Base-by-base conservation (phyloP, 1,140 invertebrate genomes). In the Dinoponera quadriceps region DNA sequence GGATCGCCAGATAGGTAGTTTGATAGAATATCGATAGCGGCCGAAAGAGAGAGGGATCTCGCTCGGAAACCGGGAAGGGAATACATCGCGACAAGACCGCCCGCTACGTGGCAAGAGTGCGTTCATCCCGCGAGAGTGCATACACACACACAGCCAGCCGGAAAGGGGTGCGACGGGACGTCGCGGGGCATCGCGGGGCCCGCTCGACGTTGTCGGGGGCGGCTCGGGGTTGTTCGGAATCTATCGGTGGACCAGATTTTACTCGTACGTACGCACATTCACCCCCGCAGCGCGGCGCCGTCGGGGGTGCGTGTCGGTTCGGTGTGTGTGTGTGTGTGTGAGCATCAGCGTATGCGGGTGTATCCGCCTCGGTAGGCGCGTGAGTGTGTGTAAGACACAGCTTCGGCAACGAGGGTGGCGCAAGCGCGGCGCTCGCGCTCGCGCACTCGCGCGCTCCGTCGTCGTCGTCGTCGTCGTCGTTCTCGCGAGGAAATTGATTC, bases 401-500 rank as follows among this genome's bases (percentile, higher is more conserved):
- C 5, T 22, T 48, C 22, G 49, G 44, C 51, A 14, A 29, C 14
- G 54, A 27, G 60, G 27, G 44, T 63, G 44, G 65, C 72, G 66
- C 77, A 69, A 48, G 72, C 77, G 85, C 62, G 48, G 29, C n/a
- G n/a, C 48, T 57, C 63, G 75, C 81, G 86, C 78, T 66, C 60
- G 86, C 87, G 86, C 86, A 88, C 68, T 74, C 65, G 77, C 83
- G 85, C n/a, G n/a, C n/a, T n/a, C n/a, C 54, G 66, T 62, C 69
- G 78, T 25, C 57, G 80, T 13, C 71, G 72, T 27, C 81, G 81
- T 65, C 87, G 86, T 57, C 83, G 87, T 88, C 85, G 69, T 86
- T 89, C 38, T 80, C 84, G 86, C 86, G 90, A 92, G 91, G 91
- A 92, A 93, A 93, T 93, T 93, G 93, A 93, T 93, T 93, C 92